Base-by-base conservation (phyloP, 2,113 vertebrate genomes). In the Pungitius pungitius region DNA sequence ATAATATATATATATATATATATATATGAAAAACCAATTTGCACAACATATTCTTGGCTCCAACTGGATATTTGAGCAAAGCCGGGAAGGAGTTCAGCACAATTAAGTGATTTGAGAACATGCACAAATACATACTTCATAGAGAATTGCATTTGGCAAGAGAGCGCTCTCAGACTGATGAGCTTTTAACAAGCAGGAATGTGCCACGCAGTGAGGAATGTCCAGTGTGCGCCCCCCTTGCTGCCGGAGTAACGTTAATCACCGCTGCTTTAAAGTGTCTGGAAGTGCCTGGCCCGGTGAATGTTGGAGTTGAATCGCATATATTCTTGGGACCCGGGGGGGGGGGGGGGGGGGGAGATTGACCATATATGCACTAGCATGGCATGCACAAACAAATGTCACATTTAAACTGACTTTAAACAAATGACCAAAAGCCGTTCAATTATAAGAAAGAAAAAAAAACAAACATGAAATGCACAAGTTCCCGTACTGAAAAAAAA, bases 111-210 rank as follows among this genome's bases (percentile, higher is more conserved):
- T 62, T 54, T 67, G 51, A 80, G 63, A 17, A n/a, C 56, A 69
- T 75, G 67, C 65, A 76, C n/a, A 77, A 63, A 85, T 24, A 43
- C 57, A 77, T 42, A 68, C 10, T 47, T 63, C 8, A 68, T 5
- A 66, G 14, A 62, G 43, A 76, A 63, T 63, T 62, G 55, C 74
- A 59, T 83, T 87, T 80, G 76, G 80, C 75, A 80, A 82, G 51
- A 82, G 51, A 65, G 39, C 63, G 22, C 24, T 64, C 52, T 47
- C 11, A 60, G 67, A 88, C n/a, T 26, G 65, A 67, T 72, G 43
- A 45, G 70, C 71, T 70, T 66, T 86, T 68, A 75, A 66, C 65
- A 82, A 80, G 67, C 80, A 81, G 82, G 81, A 88, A 87, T 87
- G 85, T 83, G 83, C 78, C 52, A 35, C 30, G 56, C 30, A 66